Evolutionary conservation across 2,888 invertebrate genomes (phyloP).

Genomic region (Capitulum mitella): DNA sequence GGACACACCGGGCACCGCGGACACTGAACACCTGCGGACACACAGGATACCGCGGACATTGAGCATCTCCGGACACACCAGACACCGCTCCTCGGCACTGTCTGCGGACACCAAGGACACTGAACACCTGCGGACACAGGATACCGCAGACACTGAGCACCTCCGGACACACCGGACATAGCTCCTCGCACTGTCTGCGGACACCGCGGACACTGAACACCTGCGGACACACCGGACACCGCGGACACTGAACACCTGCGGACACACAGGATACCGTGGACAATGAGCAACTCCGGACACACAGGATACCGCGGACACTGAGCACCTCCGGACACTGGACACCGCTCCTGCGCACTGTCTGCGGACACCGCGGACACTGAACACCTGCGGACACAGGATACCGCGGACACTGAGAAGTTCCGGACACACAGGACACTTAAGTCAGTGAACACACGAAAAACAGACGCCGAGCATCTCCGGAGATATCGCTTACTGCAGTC

Average conservation of each 20-base stretch:
- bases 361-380: not conserved
- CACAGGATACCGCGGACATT: too few species aligned
- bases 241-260: not conserved
- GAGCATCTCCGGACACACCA: not conserved
- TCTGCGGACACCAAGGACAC: not conserved
- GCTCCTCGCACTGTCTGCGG: not conserved
- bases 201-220: not conserved
- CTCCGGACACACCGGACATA: not conserved
- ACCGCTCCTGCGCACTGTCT: not conserved
- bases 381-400: too few species aligned
- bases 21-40: too few species aligned
- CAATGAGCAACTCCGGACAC: too few species aligned
- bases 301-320: too few species aligned
- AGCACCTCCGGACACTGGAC: not conserved
- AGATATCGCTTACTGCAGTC: not conserved
- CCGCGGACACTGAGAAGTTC: too few species aligned
- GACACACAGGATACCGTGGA: not conserved
- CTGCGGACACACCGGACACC: not conserved
- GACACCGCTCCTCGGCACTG: not conserved
- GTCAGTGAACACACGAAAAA: too few species aligned
- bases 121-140: not conserved
- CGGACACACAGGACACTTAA: not conserved
- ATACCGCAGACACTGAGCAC: not conserved
- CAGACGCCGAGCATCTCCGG: too few species aligned
- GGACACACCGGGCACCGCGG: too few species aligned